phyloP scores from a whole-genome alignment of 2,113 vertebrate genomes.

The Hyperopisus bebe region DNA sequence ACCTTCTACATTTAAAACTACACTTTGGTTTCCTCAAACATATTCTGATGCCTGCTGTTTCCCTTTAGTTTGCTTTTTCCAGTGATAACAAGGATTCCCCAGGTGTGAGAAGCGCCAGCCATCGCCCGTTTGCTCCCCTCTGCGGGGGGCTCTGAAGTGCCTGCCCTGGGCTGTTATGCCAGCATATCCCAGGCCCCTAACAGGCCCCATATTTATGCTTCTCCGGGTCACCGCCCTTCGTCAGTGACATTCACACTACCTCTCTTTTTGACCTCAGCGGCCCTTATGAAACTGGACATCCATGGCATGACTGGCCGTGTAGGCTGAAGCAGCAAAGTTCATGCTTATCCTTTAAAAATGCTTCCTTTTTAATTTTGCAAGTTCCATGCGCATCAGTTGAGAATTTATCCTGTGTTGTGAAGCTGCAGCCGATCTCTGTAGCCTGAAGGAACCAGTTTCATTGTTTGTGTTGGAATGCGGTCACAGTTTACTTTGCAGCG shows the following conservation, averaged over 20 bases:
- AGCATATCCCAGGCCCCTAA: constrained; percentile 47
- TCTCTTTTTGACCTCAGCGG: constrained; percentile 53
- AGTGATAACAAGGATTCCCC: constrained; percentile 15
- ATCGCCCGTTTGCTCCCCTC: background rate
- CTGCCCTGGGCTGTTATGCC: constrained; percentile 40
- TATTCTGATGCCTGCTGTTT: background rate
- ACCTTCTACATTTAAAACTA: background rate
- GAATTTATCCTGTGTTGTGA: constrained; percentile 43
- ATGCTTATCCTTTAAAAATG: constrained; percentile 47
- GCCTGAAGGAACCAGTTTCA: constrained; percentile 35
- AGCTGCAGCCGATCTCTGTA: constrained; percentile 44
- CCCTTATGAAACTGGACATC: constrained; percentile 33
- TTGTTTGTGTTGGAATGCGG: constrained; percentile 10
- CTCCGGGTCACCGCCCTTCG: constrained; percentile 50
- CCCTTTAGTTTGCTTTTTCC: background rate
- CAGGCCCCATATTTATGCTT: constrained; percentile 55
- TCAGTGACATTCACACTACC: constrained; percentile 65
- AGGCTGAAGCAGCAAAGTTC: constrained; percentile 45
- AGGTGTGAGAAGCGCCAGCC: background rate
- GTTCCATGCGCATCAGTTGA: constrained; percentile 40
- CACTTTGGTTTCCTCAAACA: background rate
- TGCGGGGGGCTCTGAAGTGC: background rate
- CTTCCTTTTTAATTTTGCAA: constrained; percentile 31
- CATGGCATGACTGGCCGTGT: constrained; percentile 41
- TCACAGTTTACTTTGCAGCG: constrained; percentile 14